phyloP scores from a whole-genome alignment of 2,888 invertebrate species.

The Dryobota labecula region DNA sequence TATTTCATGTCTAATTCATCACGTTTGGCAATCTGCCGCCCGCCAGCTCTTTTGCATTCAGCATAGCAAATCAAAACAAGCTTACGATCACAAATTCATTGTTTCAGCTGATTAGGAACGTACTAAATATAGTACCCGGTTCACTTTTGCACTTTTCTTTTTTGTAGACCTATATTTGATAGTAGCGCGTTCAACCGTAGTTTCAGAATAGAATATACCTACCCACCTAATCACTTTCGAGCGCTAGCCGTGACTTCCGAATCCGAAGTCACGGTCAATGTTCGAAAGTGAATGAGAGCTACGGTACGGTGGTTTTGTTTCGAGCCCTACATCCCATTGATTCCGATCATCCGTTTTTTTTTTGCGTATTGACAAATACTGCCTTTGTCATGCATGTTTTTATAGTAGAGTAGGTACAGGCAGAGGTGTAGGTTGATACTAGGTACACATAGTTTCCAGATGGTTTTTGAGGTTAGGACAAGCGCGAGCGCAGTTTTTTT shows the following conservation, averaged over 20 bases:
- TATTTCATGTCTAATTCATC: constrained; percentile 35
- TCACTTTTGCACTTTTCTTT: constrained; percentile 36
- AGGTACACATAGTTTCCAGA: neutral
- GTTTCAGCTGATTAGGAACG: constrained; percentile 27
- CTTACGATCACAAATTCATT: constrained; percentile 21
- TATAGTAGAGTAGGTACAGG: constrained; percentile 1
- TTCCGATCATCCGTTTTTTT: constrained; percentile 2
- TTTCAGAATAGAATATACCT: constrained; percentile 42
- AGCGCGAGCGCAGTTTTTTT: constrained; percentile 4
- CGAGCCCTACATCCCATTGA: constrained; percentile 19
- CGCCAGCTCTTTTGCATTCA: constrained; percentile 12
- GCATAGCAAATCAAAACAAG: constrained; percentile 22
- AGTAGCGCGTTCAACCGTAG: constrained; percentile 40
- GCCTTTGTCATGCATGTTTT: neutral
- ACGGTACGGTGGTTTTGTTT: constrained; percentile 19
- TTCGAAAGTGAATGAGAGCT: constrained; percentile 50
- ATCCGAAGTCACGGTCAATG: constrained; percentile 52
- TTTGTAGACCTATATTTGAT: constrained; percentile 46
- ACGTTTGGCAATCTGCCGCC: constrained; percentile 45
- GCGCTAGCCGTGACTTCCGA: constrained; percentile 46
- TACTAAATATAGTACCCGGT: constrained; percentile 17
- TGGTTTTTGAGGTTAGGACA: neutral
- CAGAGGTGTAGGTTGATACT: too few species aligned
- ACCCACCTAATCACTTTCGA: constrained; percentile 32
- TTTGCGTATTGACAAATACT: neutral